These are phyloP conservation scores for Spilosoma lubricipeda DNA, from an alignment of 2,888 invertebrate species.

Conservation along the genomic window DNA sequence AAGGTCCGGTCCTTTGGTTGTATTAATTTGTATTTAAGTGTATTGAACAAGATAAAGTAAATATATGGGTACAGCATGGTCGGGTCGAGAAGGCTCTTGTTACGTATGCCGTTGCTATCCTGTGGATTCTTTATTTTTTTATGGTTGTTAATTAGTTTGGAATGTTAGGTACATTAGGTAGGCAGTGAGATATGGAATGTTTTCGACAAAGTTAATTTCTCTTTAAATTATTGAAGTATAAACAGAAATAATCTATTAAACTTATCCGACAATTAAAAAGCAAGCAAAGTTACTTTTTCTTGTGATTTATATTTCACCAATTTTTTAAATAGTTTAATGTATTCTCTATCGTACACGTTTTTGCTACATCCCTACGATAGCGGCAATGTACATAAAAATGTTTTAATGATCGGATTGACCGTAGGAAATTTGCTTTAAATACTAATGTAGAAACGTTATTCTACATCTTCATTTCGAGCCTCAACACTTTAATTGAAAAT, in stretches of 20 bases:
- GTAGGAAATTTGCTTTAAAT: no score
- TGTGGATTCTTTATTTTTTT: slow-evolving; percentile 29
- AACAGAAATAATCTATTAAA: background rate
- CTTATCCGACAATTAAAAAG: background rate
- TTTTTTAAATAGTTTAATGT: no score
- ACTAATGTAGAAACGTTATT: no score
- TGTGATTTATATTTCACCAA: no score
- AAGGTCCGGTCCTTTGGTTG: slow-evolving; percentile 81
- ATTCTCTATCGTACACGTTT: no score
- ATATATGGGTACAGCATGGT: slow-evolving; percentile 76
- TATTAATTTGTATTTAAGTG: slow-evolving; percentile 87
- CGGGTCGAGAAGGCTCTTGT: slow-evolving; percentile 64
- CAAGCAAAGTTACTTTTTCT: background rate
- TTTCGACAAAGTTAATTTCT: background rate
- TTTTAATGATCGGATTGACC: no score
- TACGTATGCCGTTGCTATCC: slow-evolving; percentile 62
- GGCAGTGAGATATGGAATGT: slow-evolving; percentile 7
- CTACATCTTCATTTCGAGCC: background rate
- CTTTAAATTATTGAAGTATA: background rate
- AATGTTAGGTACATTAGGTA: slow-evolving; percentile 14
- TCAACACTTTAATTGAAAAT: background rate
- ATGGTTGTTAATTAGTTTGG: slow-evolving; percentile 45
- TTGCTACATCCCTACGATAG: no score
- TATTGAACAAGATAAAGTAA: slow-evolving; percentile 86
- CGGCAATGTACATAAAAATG: no score